These are phyloP conservation scores for Porphyrio hochstetteri DNA, from an alignment of 2,113 vertebrate species.

Conservation along the genomic window DNA sequence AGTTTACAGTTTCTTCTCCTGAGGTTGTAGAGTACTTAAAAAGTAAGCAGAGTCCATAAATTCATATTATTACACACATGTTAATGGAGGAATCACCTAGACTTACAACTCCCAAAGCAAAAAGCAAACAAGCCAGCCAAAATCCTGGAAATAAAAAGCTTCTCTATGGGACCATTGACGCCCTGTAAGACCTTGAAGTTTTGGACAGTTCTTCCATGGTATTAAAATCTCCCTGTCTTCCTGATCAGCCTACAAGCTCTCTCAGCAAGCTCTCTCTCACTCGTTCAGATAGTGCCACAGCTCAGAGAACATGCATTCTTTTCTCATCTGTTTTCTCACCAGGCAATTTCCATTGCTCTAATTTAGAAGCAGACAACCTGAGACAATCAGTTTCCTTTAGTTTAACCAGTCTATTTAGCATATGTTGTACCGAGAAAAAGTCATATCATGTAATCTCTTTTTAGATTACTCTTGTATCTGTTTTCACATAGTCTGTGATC, in stretches of 20 bases:
- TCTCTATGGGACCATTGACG: fast-evolving
- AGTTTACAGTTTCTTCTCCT: background rate
- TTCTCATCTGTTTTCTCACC: background rate
- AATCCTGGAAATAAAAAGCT: background rate
- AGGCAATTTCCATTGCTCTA: background rate
- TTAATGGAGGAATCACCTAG: background rate
- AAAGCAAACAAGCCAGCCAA: background rate
- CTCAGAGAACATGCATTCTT: background rate
- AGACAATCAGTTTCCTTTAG: background rate
- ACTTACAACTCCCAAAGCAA: background rate
- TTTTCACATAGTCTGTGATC: background rate
- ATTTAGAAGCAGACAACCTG: background rate
- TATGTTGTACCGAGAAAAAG: background rate
- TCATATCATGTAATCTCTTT: background rate
- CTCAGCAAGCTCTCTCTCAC: background rate
- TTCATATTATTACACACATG: background rate
- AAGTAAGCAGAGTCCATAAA: background rate
- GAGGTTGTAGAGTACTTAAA: background rate
- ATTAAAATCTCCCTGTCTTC: background rate
- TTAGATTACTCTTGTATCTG: background rate
- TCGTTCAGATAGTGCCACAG: background rate
- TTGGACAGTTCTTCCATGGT: background rate
- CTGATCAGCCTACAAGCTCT: background rate
- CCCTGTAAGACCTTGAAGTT: background rate
- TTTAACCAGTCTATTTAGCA: background rate